Evolutionary conservation across 1,140 invertebrate species (phyloP).

Genomic region (Drosophila pallidifrons): DNA sequence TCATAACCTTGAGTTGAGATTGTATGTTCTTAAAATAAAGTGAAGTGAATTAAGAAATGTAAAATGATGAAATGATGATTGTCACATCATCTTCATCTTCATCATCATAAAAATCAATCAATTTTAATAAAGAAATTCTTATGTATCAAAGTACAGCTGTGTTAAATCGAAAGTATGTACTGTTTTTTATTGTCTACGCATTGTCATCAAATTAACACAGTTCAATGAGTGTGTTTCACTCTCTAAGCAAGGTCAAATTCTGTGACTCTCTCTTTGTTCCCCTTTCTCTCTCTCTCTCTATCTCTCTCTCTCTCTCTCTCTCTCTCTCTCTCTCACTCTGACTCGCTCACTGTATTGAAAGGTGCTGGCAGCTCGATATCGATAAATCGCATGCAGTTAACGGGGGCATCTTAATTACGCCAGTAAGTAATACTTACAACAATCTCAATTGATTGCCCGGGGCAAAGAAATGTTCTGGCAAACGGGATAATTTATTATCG

Average conservation of each 20-base stretch:
- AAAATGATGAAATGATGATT: too few relatives aligned
- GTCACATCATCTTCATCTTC: too few relatives aligned
- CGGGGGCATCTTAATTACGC: constrained; percentile 14
- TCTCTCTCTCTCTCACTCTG: neutral
- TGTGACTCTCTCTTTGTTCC: neutral
- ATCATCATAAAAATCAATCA: too few relatives aligned
- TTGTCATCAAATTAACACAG: neutral
- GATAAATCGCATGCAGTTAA: constrained; percentile 18
- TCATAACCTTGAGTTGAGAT: too few relatives aligned
- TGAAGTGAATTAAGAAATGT: too few relatives aligned
- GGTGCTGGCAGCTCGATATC: constrained; percentile 18
- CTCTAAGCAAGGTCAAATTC: neutral
- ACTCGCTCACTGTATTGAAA: neutral
- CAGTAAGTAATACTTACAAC: constrained; percentile 76
- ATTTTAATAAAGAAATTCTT: too few relatives aligned
- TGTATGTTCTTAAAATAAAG: too few relatives aligned
- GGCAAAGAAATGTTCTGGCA: constrained; percentile 78
- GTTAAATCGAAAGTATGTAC: too few relatives aligned
- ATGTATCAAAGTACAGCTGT: too few relatives aligned
- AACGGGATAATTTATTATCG: constrained; percentile 79
- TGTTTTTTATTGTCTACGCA: too few relatives aligned
- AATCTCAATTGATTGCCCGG: constrained; percentile 79
- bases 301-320: neutral
- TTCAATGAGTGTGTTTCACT: neutral
- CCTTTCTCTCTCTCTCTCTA: neutral